Evolutionary conservation across 2,113 vertebrate species (phyloP).

Genomic region (Pao palembangensis): DNA sequence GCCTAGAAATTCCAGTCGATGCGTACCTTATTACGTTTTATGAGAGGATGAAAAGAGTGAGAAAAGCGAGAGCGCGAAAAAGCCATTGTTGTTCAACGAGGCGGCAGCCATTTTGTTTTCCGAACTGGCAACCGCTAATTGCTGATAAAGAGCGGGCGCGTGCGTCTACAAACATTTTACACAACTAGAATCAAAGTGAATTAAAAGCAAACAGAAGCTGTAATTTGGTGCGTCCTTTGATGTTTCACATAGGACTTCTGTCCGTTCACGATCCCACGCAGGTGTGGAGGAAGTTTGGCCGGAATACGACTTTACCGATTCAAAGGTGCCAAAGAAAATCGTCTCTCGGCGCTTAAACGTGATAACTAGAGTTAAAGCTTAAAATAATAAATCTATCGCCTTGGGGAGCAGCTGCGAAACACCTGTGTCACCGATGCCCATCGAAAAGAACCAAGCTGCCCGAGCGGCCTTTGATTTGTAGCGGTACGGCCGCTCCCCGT

Average conservation of each 20-base stretch:
- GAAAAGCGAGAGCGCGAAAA: no score
- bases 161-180: no score
- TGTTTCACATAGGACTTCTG: neutral
- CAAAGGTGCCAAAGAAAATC: slow-evolving; percentile 42
- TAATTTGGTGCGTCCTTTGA: neutral
- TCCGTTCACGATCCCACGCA: slow-evolving; percentile 16
- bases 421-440: slow-evolving; percentile 37
- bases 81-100: no score
- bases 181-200: no score
- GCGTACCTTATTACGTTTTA: neutral
- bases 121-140: no score
- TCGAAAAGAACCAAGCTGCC: neutral
- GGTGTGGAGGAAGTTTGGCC: slow-evolving; percentile 34
- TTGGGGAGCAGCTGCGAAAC: slow-evolving; percentile 33
- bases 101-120: no score
- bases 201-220: neutral
- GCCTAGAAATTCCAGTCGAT: slow-evolving; percentile 20
- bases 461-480: neutral
- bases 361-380: slow-evolving; percentile 85
- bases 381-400: slow-evolving; percentile 79
- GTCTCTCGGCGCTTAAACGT: slow-evolving; percentile 58
- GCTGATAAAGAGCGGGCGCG: no score
- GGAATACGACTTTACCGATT: slow-evolving; percentile 41
- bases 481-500: no score
- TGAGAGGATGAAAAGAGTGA: no score